Base-by-base conservation (phyloP, 2,888 invertebrate species). In the Cybosia mesomella region DNA sequence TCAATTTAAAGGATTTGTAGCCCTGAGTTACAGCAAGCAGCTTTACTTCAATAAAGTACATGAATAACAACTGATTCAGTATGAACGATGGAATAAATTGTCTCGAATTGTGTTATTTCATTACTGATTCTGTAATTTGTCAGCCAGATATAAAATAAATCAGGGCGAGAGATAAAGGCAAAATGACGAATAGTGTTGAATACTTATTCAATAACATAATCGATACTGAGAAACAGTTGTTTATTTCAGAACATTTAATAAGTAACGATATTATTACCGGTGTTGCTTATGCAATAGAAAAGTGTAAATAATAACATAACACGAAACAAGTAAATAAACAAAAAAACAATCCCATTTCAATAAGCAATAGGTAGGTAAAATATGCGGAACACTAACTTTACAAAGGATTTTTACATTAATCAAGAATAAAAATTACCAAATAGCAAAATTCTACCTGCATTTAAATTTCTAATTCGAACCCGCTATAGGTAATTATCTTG, bases 11-110 rank as follows among this genome's bases (percentile, higher is more conserved):
- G 36, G 54, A 58, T 43, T 67, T 63, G 49, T 58, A 18, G 58
- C 57, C 22, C 21, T 76, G 72, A 78, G 67, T 79, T 76, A 79
- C 68, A 57, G 49, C 34, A 67, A 78, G 61, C 67, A 1, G 61
- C 59, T 58, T 62, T 53, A 65, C 32, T 18, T 11, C 58, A 68
- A 72, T 78, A 74, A 78, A 72, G 0, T 66, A 1, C 10, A 49
- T 22, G 39, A 62, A 65, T 72, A 67, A 76, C 43, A 64, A 18
- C 66, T 59, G 4, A 21, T 54, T 71, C 68, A 24, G 36, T 61
- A 49, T 49, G n/a, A 49, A 49, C n/a, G 34, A 21, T 36, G n/a
- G 58, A 22, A 65, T 65, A 54, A 60, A 59, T 59, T 66, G 34
- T 49, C 49, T 34, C 59, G 13, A n/a, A 59, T 53, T 58, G 32